A percentile compares a stretch with the other conserved stretches of the same genome.
Evolutionary conservation across 2,888 invertebrate species (phyloP).

Genomic region (Orchestes rusci): DNA sequence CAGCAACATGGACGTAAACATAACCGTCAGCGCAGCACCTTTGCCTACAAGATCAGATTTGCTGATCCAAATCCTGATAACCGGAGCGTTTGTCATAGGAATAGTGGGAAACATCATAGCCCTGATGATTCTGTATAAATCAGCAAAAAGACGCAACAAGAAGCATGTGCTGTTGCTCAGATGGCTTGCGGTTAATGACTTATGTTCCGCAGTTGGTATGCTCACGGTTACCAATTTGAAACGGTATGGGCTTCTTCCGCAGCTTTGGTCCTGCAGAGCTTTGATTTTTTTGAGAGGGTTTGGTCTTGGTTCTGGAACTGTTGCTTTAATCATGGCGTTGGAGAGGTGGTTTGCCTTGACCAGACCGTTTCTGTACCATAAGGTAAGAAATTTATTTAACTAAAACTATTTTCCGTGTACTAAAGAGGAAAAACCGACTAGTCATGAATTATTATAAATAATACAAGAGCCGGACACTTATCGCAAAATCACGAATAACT

Average conservation of each 20-base stretch:
- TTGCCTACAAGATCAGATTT: background rate
- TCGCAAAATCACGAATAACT: too few species aligned
- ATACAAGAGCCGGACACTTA: too few species aligned
- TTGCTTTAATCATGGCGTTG: slow-evolving; percentile 81
- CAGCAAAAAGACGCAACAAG: slow-evolving; percentile 66
- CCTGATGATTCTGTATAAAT: slow-evolving; percentile 62
- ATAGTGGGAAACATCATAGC: slow-evolving; percentile 72
- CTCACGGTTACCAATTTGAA: slow-evolving; percentile 58
- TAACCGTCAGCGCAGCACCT: slow-evolving; percentile 3
- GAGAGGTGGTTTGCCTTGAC: slow-evolving; percentile 84
- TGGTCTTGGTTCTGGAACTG: slow-evolving; percentile 80
- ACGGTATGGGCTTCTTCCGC: slow-evolving; percentile 41
- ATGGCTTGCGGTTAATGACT: slow-evolving; percentile 70
- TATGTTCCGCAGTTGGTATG: slow-evolving; percentile 75
- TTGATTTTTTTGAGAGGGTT: slow-evolving; percentile 73
- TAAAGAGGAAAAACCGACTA: too few species aligned
- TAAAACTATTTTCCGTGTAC: too few species aligned
- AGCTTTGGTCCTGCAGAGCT: slow-evolving; percentile 54
- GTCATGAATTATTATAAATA: too few species aligned
- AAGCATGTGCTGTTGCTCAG: slow-evolving; percentile 75
- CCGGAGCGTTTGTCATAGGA: slow-evolving; percentile 52
- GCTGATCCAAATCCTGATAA: slow-evolving; percentile 19
- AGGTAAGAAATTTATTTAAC: slow-evolving; percentile 52
- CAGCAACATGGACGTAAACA: slow-evolving; percentile 2
- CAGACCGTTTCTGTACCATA: slow-evolving; percentile 79